Conservation (phyloP, 2,113 vertebrate species). For the Theropithecus gelada region DNA sequence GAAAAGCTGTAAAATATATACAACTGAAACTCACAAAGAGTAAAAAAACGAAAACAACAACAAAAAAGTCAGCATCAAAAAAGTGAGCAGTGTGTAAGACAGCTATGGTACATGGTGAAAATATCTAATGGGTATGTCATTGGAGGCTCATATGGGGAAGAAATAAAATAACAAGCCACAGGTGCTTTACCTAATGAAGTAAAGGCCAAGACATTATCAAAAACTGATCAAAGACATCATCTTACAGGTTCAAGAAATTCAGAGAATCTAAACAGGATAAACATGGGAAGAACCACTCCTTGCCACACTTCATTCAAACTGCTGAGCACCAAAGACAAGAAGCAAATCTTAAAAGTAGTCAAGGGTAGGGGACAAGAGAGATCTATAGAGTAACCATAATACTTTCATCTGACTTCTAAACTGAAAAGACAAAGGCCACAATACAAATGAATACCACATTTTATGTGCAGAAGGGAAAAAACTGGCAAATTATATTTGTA, state of each 20-base stretch:
- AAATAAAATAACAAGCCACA: background rate
- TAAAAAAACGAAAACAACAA: background rate
- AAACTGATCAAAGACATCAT: background rate
- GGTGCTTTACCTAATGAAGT: background rate
- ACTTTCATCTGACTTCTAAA: background rate
- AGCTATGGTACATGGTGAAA: background rate
- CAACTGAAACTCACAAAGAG: background rate
- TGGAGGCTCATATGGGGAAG: background rate
- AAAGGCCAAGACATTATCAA: background rate
- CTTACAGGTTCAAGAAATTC: background rate
- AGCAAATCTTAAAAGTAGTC: background rate
- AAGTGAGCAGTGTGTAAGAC: background rate
- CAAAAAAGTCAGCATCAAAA: background rate
- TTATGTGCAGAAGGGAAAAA: background rate
- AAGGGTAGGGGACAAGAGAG: background rate
- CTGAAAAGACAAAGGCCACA: background rate
- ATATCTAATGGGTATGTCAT: background rate
- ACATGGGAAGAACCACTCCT: background rate
- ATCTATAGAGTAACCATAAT: accelerated
- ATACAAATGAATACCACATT: background rate
- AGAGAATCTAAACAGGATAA: background rate
- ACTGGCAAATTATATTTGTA: background rate
- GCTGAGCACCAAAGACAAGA: background rate
- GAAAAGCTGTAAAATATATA: background rate
- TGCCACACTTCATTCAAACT: background rate